Conservation (phyloP, 2,113 vertebrate species). For the Microcebus lehilahytsara region DNA sequence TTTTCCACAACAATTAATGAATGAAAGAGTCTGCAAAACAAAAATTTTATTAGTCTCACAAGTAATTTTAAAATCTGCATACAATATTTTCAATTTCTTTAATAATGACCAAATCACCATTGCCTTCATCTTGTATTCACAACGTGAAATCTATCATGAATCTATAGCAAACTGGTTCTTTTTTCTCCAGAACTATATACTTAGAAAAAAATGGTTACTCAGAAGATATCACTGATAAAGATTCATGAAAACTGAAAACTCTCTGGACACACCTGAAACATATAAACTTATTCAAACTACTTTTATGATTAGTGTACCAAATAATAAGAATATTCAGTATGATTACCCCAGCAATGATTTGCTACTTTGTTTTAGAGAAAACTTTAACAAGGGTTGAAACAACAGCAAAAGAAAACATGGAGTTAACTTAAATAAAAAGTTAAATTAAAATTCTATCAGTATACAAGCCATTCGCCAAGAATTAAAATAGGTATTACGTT, state of each 20-base stretch:
- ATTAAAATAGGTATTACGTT: background rate
- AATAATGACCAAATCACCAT: background rate
- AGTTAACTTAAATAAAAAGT: background rate
- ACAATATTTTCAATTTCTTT: background rate
- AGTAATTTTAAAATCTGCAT: background rate
- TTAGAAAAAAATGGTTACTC: background rate
- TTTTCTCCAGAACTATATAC: background rate
- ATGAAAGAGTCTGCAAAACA: constrained; percentile 88
- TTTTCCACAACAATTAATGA: constrained; percentile 90
- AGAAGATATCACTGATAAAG: background rate
- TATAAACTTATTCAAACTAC: background rate
- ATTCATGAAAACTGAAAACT: constrained; percentile 10
- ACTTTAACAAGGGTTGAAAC: background rate
- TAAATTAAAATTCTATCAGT: background rate
- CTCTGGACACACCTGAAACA: background rate
- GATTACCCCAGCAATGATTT: background rate
- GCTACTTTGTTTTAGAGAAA: background rate
- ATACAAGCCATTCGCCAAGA: background rate
- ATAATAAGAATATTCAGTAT: background rate
- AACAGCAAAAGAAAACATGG: background rate
- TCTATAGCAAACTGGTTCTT: background rate
- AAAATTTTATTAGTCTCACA: constrained; percentile 61
- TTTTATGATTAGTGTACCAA: background rate
- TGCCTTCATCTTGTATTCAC: background rate
- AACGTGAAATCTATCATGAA: constrained; percentile 1